phyloP scores from a whole-genome alignment of 2,888 invertebrate genomes.

The Xestia c-nigrum region DNA sequence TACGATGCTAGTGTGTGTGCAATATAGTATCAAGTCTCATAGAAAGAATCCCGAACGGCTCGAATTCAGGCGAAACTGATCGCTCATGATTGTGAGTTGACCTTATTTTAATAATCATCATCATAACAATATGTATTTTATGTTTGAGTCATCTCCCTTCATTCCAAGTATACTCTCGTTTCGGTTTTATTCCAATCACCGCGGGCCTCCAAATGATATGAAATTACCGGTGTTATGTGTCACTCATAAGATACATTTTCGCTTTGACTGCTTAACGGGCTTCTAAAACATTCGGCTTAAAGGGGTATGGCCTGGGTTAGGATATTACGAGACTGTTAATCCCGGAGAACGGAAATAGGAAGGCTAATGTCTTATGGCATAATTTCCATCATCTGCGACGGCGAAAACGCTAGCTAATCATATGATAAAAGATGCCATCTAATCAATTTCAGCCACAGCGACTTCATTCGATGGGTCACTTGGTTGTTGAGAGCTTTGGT shows the following conservation, averaged over 20 bases:
- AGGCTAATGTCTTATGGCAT: background rate
- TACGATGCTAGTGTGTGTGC: background rate
- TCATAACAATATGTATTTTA: background rate
- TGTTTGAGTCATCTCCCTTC: background rate
- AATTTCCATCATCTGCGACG: background rate
- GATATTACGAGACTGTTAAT: background rate
- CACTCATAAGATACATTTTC: background rate
- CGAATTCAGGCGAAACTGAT: background rate
- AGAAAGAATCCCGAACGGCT: background rate
- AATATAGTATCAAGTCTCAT: background rate
- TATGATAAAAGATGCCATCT: background rate
- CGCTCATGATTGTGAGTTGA: background rate
- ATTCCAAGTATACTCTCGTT: background rate
- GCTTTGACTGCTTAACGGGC: background rate
- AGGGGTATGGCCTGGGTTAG: background rate
- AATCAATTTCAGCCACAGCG: no score
- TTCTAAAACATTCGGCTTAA: background rate
- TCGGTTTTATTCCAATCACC: background rate
- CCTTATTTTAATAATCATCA: background rate
- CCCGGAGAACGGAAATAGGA: background rate
- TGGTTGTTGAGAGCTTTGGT: no score
- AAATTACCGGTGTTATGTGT: background rate
- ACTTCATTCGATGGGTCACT: no score
- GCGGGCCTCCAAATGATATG: constrained; percentile 5
- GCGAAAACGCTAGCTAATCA: background rate